Percentiles rank a stretch among this genome's conserved stretches.
These are phyloP conservation scores for Naso thynnoides DNA, from an alignment of 2,797 vertebrate species.

Conservation along the genomic window DNA sequence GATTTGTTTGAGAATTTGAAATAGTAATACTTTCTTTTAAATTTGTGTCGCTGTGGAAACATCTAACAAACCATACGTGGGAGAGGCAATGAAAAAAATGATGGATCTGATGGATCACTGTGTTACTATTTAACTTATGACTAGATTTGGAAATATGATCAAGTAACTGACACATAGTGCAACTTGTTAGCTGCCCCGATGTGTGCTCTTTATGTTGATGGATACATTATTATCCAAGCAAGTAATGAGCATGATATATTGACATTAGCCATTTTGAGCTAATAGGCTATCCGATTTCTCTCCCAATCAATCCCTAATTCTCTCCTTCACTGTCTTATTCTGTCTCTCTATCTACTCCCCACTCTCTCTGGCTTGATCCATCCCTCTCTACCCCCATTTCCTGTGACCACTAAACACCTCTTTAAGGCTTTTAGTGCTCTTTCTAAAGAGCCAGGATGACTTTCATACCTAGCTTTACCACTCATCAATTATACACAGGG, in stretches of 20 bases:
- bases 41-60: no score
- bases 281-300: conserved; percentile 49
- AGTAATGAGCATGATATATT: conserved; percentile 17
- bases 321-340: conserved; percentile 21
- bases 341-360: conserved; percentile 1
- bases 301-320: conserved; percentile 59
- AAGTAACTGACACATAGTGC: neutral
- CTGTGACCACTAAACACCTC: conserved; percentile 76
- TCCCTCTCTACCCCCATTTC: conserved; percentile 64
- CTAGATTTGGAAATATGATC: conserved; percentile 3
- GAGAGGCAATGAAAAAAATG: no score
- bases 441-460: conserved; percentile 55
- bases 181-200: conserved; percentile 10
- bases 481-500: conserved; percentile 76
- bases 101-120: neutral
- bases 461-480: conserved; percentile 62
- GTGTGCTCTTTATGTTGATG: conserved; percentile 21
- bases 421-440: conserved; percentile 72
- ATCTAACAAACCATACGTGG: no score
- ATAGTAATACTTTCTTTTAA: no score
- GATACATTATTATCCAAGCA: conserved; percentile 16
- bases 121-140: conserved; percentile 3
- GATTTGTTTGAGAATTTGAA: no score
- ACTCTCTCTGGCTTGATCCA: conserved; percentile 20
- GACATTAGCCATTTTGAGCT: conserved; percentile 11